Conservation (phyloP, 37 sponge, comb jelly and placozoan genomes). For the Mnemiopsis leidyi region DNA sequence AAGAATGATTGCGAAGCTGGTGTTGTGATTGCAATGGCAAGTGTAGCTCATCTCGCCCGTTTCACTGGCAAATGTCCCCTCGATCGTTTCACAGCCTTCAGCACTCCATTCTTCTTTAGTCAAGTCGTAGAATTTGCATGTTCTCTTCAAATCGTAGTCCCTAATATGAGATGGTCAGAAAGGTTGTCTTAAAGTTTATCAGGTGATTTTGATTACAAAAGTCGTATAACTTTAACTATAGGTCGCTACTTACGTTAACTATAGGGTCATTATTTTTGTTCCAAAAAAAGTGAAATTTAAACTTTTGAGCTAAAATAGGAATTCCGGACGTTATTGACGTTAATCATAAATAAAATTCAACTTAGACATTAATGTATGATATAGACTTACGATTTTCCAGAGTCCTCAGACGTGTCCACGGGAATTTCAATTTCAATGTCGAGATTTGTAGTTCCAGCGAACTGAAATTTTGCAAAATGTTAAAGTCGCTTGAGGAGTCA, state of each 20-base stretch:
- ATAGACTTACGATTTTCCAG: neutral
- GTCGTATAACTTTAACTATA: no score
- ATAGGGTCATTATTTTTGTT: no score
- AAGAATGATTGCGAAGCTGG: slow-evolving; percentile 54
- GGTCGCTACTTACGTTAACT: no score
- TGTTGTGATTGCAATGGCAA: slow-evolving; percentile 1
- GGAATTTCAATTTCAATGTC: slow-evolving; percentile 31
- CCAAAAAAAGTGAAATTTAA: no score
- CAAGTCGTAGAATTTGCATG: slow-evolving; percentile 10
- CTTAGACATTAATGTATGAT: no score
- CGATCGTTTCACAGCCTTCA: neutral
- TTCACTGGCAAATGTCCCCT: neutral
- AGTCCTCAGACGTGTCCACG: slow-evolving; percentile 15
- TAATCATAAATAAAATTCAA: no score
- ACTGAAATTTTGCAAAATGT: no score
- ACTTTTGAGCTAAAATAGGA: no score
- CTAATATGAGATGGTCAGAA: neutral
- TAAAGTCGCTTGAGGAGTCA: no score
- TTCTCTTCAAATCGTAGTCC: neutral
- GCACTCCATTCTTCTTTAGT: neutral
- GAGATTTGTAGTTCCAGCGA: neutral
- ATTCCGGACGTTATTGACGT: no score
- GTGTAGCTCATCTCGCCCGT: neutral
- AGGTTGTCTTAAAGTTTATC: no score
- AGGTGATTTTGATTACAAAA: no score